phyloP scores from a whole-genome alignment of 2,888 invertebrate genomes.

The Molorchus minor region DNA sequence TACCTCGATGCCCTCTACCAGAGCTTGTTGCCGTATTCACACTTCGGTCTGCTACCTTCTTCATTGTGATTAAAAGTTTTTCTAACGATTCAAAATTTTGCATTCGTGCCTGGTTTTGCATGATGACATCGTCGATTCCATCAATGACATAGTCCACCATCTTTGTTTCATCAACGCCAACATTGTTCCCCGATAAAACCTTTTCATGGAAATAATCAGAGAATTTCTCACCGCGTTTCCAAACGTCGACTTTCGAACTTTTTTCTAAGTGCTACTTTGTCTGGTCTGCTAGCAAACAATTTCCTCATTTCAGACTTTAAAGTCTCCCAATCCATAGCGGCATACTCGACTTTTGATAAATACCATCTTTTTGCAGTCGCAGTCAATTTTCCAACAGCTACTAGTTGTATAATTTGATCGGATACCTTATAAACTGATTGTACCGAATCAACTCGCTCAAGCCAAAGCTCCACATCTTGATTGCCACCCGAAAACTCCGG shows the following conservation, averaged over 20 bases:
- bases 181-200: not conserved
- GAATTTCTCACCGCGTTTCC: not conserved
- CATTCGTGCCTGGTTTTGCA: conserved; percentile 3
- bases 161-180: not conserved
- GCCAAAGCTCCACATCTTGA: conserved; percentile 19
- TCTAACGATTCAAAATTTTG: too few species aligned
- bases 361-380: not conserved
- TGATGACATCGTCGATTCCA: not conserved
- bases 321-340: not conserved
- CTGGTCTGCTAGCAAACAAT: not conserved
- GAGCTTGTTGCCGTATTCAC: too few species aligned
- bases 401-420: not conserved
- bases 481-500: conserved; percentile 21
- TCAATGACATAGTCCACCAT: conserved; percentile 1
- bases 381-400: too few species aligned
- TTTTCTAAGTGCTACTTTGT: not conserved
- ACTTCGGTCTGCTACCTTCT: too few species aligned
- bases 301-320: conserved; percentile 1
- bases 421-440: not conserved
- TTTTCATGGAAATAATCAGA: conserved; percentile 5
- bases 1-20: too few species aligned
- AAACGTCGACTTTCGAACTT: not conserved
- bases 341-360: not conserved
- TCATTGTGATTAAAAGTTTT: too few species aligned
- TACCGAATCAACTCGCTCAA: conserved; percentile 3